Conservation (phyloP, 2,797 vertebrate genomes). For the Myripristis jacobus region DNA sequence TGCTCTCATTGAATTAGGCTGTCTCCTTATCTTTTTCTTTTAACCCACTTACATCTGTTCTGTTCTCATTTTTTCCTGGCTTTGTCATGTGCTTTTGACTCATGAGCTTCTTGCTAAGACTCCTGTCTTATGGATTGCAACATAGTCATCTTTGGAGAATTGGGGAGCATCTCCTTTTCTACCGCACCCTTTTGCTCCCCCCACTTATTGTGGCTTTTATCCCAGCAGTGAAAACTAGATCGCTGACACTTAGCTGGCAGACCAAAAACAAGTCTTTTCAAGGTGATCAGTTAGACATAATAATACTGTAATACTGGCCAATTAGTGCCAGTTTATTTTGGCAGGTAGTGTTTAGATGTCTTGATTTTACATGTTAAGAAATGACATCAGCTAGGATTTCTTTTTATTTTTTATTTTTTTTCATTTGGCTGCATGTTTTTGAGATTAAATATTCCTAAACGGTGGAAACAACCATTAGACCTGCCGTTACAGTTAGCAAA, state of each 20-base stretch:
- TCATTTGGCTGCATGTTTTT: no score
- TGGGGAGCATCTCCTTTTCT: not conserved
- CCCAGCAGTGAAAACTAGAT: not conserved
- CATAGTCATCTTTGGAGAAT: not conserved
- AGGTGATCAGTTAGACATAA: not conserved
- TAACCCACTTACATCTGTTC: not conserved
- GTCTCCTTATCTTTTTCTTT: not conserved
- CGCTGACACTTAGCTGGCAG: not conserved
- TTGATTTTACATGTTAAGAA: no score
- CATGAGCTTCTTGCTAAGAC: conserved; percentile 14
- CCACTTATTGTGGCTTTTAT: no score
- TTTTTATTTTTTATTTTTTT: no score
- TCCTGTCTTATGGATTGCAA: not conserved
- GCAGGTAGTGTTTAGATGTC: no score
- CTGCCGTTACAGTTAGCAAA: no score
- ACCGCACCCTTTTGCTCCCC: not conserved
- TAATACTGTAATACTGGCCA: not conserved
- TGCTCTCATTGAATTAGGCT: not conserved
- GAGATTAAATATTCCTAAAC: no score
- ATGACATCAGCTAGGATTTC: no score
- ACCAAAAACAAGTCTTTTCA: no score
- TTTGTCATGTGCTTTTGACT: conserved; percentile 16
- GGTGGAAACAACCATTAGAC: no score
- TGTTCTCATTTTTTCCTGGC: not conserved
- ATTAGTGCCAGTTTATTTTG: not conserved